phyloP scores from a whole-genome alignment of 1,140 invertebrate genomes.

The Drosophila orena region DNA sequence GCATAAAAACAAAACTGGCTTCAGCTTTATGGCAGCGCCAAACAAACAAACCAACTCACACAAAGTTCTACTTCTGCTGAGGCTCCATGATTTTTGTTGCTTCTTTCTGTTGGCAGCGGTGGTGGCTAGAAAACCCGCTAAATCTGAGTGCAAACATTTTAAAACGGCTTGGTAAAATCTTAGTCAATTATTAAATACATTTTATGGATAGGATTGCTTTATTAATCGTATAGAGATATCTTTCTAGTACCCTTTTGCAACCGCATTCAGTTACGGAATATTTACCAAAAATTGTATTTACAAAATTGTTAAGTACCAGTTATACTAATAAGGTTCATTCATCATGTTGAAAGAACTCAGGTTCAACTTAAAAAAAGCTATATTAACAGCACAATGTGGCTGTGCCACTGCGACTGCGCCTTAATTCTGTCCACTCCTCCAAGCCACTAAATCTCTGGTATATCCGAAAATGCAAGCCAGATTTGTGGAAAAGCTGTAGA shows the following conservation, averaged over 20 bases:
- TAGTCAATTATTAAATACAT: too few relatives aligned
- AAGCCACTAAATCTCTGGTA: constrained; percentile 79
- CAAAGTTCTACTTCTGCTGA: constrained; percentile 50
- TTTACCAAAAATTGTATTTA: too few relatives aligned
- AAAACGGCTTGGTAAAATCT: not conserved
- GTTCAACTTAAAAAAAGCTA: not conserved
- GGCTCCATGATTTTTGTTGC: constrained; percentile 36
- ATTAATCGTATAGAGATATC: too few relatives aligned
- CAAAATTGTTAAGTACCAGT: too few relatives aligned
- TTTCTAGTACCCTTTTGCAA: too few relatives aligned
- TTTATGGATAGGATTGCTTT: too few relatives aligned
- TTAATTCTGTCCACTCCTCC: constrained; percentile 71
- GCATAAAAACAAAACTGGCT: constrained; percentile 76
- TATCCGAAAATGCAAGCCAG: constrained; percentile 78
- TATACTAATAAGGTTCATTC: not conserved
- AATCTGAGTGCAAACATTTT: not conserved
- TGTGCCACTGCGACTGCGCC: constrained; percentile 73
- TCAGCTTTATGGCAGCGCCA: constrained; percentile 74
- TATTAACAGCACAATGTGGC: constrained; percentile 36
- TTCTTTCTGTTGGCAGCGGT: constrained; percentile 29
- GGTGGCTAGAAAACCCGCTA: constrained; percentile 3
- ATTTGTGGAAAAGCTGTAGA: constrained; percentile 36
- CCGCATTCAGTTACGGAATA: too few relatives aligned
- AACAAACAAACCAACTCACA: constrained; percentile 68
- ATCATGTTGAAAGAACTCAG: not conserved